A percentile compares a stretch with the other conserved stretches of the same genome.
These are phyloP conservation scores for Maniola hyperantus DNA, from an alignment of 2,888 invertebrate species.

Conservation along the genomic window DNA sequence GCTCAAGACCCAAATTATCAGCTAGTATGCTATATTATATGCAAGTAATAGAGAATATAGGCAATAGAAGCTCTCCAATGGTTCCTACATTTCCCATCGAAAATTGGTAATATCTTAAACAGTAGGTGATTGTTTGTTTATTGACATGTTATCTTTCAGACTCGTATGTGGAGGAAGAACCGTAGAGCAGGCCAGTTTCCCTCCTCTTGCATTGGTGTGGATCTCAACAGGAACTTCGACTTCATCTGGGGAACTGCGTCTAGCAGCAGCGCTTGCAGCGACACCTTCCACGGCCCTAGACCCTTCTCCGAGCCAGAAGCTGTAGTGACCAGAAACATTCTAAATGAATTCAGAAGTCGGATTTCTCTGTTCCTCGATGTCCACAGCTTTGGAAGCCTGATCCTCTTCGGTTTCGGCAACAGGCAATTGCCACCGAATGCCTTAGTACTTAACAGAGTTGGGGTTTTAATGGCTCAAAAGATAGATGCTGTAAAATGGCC, in stretches of 20 bases:
- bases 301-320: constrained; percentile 88
- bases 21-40: background rate
- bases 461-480: constrained; percentile 65
- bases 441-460: constrained; percentile 63
- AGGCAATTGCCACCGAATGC: constrained; percentile 75
- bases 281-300: constrained; percentile 83
- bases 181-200: constrained; percentile 57
- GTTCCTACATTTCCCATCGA: no score
- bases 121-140: no score
- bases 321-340: constrained; percentile 78
- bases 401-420: constrained; percentile 68
- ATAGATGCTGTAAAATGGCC: constrained; percentile 74
- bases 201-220: constrained; percentile 84
- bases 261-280: constrained; percentile 79
- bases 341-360: constrained; percentile 69
- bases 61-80: no score
- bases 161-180: constrained; percentile 86
- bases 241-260: constrained; percentile 84
- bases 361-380: constrained; percentile 86
- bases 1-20: no score
- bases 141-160: constrained; percentile 57
- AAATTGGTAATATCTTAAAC: no score
- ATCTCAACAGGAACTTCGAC: constrained; percentile 90
- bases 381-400: constrained; percentile 88
- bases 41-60: no score